Evolutionary conservation across 2,113 vertebrate genomes (phyloP), one percentile per base, ranked within the genome.

Genomic region (Tetrax tetrax): DNA sequence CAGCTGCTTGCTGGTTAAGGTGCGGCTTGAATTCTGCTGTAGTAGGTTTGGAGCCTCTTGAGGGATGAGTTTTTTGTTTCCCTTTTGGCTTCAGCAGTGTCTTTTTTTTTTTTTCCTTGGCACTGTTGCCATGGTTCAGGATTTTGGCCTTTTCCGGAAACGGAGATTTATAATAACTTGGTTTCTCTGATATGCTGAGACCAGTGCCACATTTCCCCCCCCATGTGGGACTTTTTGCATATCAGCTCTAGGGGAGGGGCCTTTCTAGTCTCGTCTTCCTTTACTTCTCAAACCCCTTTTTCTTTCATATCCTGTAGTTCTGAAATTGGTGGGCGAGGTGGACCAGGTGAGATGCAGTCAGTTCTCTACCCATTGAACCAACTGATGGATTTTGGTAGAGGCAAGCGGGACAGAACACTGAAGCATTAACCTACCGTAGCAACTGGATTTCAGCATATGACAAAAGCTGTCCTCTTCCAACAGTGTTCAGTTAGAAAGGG

Each of bases 121-220:
- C 20, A 38, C 12, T 0, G 1, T 23, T 77, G 10, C 14, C 10
- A 0, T 47, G 4, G 6, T 70, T 89, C 33, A 48, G 22, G 14
- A 13, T 86, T 76, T 6, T 23, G 23, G 22, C 14, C 9, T 64
- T 4, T 28, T 87, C 28, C 16, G 63, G 56, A 75, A 75, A 29
- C 0, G 0, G 18, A 27, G 10, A 31, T 86, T 65, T 68, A 2
- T 54, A 63, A 2, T 54, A 63, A 17, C 33, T 89, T 8, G 3
- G 14, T 43, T 87, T 81, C 20, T 70, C 10, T 53, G 28, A 11
- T 37, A 5, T 12, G 14, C 25, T n/a, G 37, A 70, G 22, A 23
- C 9, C 8, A 35, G 37, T 47, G n/a, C 23, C 10, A 45, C 4
- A 0, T 68, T 66, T 86, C 1, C 1, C 13, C 13, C 19, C 35